These are phyloP conservation scores for Rhynchophorus ferrugineus DNA, from an alignment of 1,140 invertebrate genomes.

Conservation along the genomic window DNA sequence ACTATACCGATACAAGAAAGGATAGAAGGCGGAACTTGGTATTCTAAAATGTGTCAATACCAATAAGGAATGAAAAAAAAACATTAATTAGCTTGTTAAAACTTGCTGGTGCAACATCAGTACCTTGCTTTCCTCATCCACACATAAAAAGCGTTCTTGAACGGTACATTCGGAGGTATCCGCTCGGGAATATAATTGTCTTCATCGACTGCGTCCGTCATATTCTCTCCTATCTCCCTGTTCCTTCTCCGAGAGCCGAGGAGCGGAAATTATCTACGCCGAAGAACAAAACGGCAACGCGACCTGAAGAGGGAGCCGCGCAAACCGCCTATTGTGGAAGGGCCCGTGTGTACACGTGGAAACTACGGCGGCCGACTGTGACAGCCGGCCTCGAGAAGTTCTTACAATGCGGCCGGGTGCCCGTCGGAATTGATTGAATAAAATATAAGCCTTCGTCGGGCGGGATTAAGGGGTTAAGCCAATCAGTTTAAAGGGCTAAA, in stretches of 20 bases:
- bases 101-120: too few relatives aligned
- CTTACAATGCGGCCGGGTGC: constrained; percentile 1
- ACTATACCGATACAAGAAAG: too few relatives aligned
- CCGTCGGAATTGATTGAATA: constrained; percentile 17
- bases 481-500: not conserved
- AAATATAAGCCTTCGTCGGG: constrained; percentile 6
- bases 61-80: too few relatives aligned
- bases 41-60: too few relatives aligned
- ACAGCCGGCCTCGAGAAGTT: not conserved
- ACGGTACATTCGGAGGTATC: constrained; percentile 11
- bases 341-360: too few relatives aligned
- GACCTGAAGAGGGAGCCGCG: not conserved
- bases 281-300: not conserved
- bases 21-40: too few relatives aligned
- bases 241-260: too few relatives aligned
- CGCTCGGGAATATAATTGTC: constrained; percentile 15
- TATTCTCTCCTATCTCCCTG: not conserved
- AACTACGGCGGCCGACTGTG: not conserved
- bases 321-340: too few relatives aligned
- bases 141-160: constrained; percentile 27
- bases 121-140: constrained; percentile 30
- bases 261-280: not conserved
- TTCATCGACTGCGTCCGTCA: constrained; percentile 8
- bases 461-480: constrained; percentile 3
- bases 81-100: too few relatives aligned